Percentiles rank a stretch among this genome's conserved stretches.
phyloP scores from a whole-genome alignment of 1,140 invertebrate species.

The Limonius californicus region DNA sequence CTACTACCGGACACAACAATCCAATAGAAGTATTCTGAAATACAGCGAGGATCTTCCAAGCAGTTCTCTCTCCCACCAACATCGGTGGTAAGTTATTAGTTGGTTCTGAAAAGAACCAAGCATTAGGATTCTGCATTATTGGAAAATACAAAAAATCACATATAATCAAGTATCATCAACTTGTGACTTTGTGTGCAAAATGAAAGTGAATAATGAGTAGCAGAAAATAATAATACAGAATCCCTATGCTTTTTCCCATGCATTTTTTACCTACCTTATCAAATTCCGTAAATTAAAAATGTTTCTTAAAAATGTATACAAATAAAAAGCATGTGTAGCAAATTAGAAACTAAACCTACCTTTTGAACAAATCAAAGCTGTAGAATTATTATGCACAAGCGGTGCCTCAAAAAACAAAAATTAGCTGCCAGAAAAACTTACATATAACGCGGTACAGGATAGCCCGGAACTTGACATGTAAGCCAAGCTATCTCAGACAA shows the following conservation, averaged over 20 bases:
- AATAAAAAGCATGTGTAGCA: too few relatives aligned
- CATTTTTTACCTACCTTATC: too few relatives aligned
- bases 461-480: constrained; percentile 64
- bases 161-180: neutral
- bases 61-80: constrained; percentile 47
- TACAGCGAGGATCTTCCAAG: constrained; percentile 54
- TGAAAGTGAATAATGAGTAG: neutral
- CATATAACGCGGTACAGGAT: constrained; percentile 66
- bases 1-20: constrained; percentile 59
- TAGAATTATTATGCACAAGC: too few relatives aligned
- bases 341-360: too few relatives aligned
- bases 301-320: too few relatives aligned
- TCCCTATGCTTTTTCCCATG: constrained; percentile 23
- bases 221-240: constrained; percentile 25
- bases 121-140: constrained; percentile 31
- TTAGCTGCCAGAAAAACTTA: too few relatives aligned
- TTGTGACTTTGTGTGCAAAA: neutral
- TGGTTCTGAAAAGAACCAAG: constrained; percentile 50
- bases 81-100: constrained; percentile 54
- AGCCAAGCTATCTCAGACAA: constrained; percentile 56
- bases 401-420: too few relatives aligned
- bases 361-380: too few relatives aligned
- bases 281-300: too few relatives aligned
- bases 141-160: neutral
- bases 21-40: constrained; percentile 34